Evolutionary conservation across 2,888 invertebrate species (phyloP).

Genomic region (Diarsia dahlii): DNA sequence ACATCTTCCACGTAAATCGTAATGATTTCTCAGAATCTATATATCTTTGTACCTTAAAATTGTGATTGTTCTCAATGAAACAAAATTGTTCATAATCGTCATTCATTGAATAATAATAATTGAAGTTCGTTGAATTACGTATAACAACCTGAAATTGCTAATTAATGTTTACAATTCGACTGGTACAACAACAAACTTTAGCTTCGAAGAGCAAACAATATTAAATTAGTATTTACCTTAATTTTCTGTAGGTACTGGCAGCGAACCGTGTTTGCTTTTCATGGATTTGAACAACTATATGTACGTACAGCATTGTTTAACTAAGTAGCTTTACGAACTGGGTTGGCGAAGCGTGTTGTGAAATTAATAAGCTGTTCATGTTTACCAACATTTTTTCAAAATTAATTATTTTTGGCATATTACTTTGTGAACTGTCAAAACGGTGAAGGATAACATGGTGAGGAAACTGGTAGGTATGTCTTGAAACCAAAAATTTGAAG

Average conservation of each 20-base stretch:
- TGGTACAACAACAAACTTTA: slow-evolving; percentile 32
- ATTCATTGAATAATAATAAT: slow-evolving; percentile 20
- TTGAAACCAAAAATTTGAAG: too few species aligned
- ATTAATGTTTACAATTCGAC: slow-evolving; percentile 57
- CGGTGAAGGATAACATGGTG: too few species aligned
- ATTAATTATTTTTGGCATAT: background rate
- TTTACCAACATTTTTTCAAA: background rate
- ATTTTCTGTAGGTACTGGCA: slow-evolving; percentile 38
- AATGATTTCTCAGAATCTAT: background rate
- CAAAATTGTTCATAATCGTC: slow-evolving; percentile 21
- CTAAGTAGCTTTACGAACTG: background rate
- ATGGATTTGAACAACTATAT: slow-evolving; percentile 22
- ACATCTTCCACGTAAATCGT: background rate
- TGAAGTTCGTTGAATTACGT: slow-evolving; percentile 24
- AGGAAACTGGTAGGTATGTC: too few species aligned
- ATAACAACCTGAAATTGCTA: slow-evolving; percentile 41
- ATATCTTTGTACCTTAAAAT: background rate
- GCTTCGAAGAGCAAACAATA: slow-evolving; percentile 28
- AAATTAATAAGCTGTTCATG: background rate
- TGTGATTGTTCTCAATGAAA: background rate
- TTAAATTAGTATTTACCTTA: slow-evolving; percentile 57
- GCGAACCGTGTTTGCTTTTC: slow-evolving; percentile 25
- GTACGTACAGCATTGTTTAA: slow-evolving; percentile 1
- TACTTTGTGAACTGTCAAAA: too few species aligned
- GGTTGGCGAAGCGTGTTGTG: background rate